These are phyloP conservation scores for Anas flavirostris DNA, from an alignment of 2,797 vertebrate genomes.

Conservation along the genomic window DNA sequence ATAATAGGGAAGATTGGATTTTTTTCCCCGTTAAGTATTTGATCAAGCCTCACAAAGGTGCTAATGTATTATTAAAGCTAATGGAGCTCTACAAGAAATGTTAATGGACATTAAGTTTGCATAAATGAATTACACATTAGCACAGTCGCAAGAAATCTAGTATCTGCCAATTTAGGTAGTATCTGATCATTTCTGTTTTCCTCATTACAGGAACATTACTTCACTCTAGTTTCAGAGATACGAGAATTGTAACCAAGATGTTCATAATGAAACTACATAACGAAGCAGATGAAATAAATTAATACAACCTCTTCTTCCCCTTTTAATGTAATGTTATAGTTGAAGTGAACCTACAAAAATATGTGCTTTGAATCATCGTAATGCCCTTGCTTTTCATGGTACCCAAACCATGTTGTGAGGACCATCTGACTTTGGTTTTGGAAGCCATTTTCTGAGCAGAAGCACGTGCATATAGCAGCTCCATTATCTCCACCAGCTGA, in stretches of 20 bases:
- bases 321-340: background rate
- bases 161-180: conserved; percentile 81
- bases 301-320: conserved; percentile 37
- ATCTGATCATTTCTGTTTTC: conserved; percentile 83
- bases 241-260: conserved; percentile 81
- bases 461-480: background rate
- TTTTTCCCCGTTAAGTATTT: conserved; percentile 36
- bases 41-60: conserved; percentile 79
- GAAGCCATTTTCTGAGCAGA: background rate
- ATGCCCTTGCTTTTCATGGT: background rate
- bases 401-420: fast-evolving
- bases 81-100: conserved; percentile 83
- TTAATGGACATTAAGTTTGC: conserved; percentile 86
- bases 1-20: background rate
- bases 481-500: background rate
- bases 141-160: conserved; percentile 76
- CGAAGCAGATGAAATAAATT: conserved; percentile 76
- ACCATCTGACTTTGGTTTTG: fast-evolving
- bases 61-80: conserved; percentile 84
- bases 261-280: conserved; percentile 78
- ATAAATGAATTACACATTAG: conserved; percentile 87
- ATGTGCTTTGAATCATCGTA: background rate
- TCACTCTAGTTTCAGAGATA: conserved; percentile 77
- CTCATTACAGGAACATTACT: conserved; percentile 80
- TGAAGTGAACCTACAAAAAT: conserved; percentile 17